Percentiles rank a stretch among this genome's conserved stretches.
phyloP scores from a whole-genome alignment of 2,113 vertebrate genomes.

The Tyto alba region DNA sequence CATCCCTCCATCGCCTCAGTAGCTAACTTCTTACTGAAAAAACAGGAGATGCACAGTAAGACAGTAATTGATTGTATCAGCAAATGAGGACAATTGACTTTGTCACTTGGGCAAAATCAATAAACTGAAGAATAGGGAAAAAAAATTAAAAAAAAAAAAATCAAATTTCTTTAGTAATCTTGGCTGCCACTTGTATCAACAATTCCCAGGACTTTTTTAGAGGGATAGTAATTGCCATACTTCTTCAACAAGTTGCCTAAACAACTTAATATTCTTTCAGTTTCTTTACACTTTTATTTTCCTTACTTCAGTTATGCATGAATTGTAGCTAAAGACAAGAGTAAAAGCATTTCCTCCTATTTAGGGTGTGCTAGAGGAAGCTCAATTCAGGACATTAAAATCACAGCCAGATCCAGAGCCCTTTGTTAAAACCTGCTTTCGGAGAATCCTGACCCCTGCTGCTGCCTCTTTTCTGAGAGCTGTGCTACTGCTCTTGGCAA shows the following conservation, averaged over 20 bases:
- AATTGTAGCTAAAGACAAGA: neutral
- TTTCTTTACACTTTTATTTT: neutral
- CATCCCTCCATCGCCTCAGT: rapidly evolving
- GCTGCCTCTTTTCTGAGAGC: neutral
- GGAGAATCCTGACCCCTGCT: conserved; percentile 9
- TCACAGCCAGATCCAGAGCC: neutral
- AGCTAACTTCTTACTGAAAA: neutral
- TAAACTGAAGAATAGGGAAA: neutral
- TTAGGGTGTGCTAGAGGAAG: neutral
- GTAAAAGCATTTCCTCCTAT: neutral
- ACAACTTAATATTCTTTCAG: neutral
- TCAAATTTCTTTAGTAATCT: neutral
- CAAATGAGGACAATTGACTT: neutral
- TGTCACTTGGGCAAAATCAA: neutral
- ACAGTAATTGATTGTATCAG: neutral
- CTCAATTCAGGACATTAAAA: neutral
- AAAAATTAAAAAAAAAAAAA: neutral
- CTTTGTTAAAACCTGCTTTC: conserved; percentile 6
- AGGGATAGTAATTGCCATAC: neutral
- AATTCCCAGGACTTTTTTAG: neutral
- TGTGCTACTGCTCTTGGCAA: neutral
- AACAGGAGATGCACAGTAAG: neutral
- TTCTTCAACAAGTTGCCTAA: neutral
- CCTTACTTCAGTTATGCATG: neutral
- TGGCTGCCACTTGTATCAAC: neutral